Evolutionary conservation across 2,797 vertebrate species (phyloP).

Genomic region (Triplophysa yarkandensis): DNA sequence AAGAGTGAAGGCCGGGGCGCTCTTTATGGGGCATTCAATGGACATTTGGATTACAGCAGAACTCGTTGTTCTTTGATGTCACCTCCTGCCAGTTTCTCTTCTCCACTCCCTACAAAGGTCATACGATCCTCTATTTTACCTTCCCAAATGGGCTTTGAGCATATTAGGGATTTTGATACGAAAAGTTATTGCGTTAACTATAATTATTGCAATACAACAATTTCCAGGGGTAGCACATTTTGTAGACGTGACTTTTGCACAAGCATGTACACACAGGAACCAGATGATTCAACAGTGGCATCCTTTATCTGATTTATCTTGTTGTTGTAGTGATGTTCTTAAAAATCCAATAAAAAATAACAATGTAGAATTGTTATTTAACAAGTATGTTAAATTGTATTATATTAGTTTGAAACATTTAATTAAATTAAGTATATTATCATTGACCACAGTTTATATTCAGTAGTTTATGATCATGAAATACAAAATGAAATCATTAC

Average conservation of each 20-base stretch:
- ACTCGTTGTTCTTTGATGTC: constrained; percentile 77
- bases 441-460: no score
- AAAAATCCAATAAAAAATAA: not conserved
- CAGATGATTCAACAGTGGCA: not conserved
- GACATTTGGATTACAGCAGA: constrained; percentile 75
- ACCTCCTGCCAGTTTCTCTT: constrained; percentile 71
- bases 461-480: no score
- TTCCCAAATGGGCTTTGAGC: constrained; percentile 16
- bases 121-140: constrained; percentile 33
- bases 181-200: constrained; percentile 12
- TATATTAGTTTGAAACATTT: no score
- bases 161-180: constrained; percentile 35
- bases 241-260: not conserved
- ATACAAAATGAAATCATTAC: no score
- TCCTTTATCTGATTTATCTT: not conserved
- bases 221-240: constrained; percentile 8
- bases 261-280: not conserved
- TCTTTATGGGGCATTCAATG: constrained; percentile 76
- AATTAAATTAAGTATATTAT: no score
- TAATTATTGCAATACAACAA: not conserved
- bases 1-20: constrained; percentile 75
- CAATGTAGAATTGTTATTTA: no score
- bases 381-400: no score
- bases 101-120: constrained; percentile 49
- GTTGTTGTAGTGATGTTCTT: not conserved